Conservation (phyloP, 2,888 invertebrate genomes). For the Volucella bombylans region DNA sequence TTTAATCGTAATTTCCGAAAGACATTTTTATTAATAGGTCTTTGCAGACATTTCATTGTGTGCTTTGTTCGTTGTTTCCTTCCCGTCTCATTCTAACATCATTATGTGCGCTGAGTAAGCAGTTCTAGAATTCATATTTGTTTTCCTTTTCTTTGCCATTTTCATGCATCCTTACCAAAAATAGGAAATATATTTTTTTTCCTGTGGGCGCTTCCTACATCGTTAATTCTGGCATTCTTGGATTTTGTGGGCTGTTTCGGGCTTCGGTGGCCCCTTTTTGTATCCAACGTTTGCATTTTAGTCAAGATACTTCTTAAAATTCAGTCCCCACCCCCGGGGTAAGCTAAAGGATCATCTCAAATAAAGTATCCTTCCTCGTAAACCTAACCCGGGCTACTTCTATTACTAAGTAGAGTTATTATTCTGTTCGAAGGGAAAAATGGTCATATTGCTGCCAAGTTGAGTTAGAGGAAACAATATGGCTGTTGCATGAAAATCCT, state of each 20-base stretch:
- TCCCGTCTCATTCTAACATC: conserved; percentile 8
- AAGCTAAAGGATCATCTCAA: conserved; percentile 50
- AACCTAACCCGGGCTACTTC: conserved; percentile 55
- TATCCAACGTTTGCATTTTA: conserved; percentile 18
- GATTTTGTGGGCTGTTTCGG: conserved; percentile 26
- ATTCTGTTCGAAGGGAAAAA: conserved; percentile 41
- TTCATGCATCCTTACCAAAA: conserved; percentile 43
- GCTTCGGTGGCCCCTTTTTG: neutral
- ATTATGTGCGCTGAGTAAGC: conserved; percentile 27
- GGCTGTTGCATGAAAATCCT: conserved; percentile 38
- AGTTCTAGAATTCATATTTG: conserved; percentile 29
- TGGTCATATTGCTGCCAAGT: conserved; percentile 61
- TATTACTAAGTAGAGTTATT: conserved; percentile 60
- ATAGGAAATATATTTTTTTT: conserved; percentile 34
- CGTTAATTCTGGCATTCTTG: conserved; percentile 5
- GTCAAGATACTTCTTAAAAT: conserved; percentile 46
- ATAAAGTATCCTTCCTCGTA: conserved; percentile 13
- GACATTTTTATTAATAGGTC: conserved; percentile 68
- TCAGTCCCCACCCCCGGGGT: neutral
- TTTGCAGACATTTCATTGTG: conserved; percentile 47
- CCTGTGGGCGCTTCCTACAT: conserved; percentile 22
- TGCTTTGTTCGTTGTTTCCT: neutral
- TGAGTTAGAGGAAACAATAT: conserved; percentile 53
- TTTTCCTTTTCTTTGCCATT: conserved; percentile 16
- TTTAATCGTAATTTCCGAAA: conserved; percentile 71